Base-by-base conservation (phyloP, 2,113 vertebrate species). In the Rhea pennata region DNA sequence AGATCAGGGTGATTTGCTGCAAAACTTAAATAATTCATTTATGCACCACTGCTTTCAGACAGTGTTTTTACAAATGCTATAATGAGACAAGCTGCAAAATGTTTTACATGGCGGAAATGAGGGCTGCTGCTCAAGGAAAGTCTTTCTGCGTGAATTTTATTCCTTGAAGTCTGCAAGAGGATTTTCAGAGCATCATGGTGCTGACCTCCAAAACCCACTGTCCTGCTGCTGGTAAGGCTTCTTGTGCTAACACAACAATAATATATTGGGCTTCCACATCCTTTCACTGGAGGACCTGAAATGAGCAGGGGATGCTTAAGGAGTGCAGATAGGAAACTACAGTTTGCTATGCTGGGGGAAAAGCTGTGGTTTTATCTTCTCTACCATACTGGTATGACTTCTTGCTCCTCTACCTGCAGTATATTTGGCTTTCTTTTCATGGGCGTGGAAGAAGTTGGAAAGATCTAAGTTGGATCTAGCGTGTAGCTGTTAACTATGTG, bases 1-100 rank as follows among this genome's bases (percentile, higher is more conserved):
- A 98, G 96, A 97, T 98, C 97, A 97, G 96, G 97, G 97, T 97
- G 96, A 98, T 98, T 98, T 98, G 97, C 98, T 97, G 92, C 95
- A 97, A 98, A 97, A 97, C 98, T 98, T 99, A 98, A 99, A 99
- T 99, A 99, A 99, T 99, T 99, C 98, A 99, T 98, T 98, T 98
- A 98, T 98, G 98, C 98, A 98, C 97, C 97, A 96, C 97, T 98
- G 98, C 98, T 98, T 98, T 98, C 97, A 97, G 98, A 98, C 98
- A 98, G 98, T 98, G 98, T 99, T 99, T 99, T 98, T 98, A 98
- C 97, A 99, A 99, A 98, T 74, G 96, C 98, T 96, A 90, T 99
- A 99, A 99, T 98, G 98, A 99, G 98, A 98, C 98, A 98, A 98
- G 98, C 98, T 98, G 98, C 98, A 98, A 99, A 98, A 98, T 95